Evolutionary conservation across 2,797 vertebrate genomes (phyloP), one percentile per base, ranked within the genome.

Genomic region (Discoglossus pictus): DNA sequence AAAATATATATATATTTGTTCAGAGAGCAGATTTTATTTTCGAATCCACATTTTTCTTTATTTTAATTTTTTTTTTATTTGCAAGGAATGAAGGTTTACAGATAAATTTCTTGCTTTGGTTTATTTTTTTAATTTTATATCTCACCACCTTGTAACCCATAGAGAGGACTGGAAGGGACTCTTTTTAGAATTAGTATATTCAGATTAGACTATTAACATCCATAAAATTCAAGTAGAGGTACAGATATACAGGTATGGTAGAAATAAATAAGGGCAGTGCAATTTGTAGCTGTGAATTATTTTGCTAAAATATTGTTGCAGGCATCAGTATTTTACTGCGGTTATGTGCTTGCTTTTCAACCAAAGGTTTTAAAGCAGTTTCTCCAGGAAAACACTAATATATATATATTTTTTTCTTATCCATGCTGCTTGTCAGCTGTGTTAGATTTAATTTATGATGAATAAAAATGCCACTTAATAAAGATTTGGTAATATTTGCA

Each of bases 81-180:
- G n/a, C n/a, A n/a, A n/a, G n/a, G n/a, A n/a, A n/a, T n/a, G n/a
- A n/a, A 74, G 59, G 82, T 90, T 90, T 89, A 87, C 77, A 46
- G 43, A 39, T 4, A 5, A 73, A 12, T 1, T 46, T 55, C 36
- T 9, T n/a, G 40, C 11, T 61, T 71, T 68, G 6, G 3, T 65
- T 75, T 74, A 83, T 76, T 84, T 82, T 86, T 83, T 85, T 82
- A 79, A 77, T 84, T 87, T 65, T 85, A 90, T 84, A 86, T 85
- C 79, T 80, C 89, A 82, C 85, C 82, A 73, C 79, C 88, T 88
- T 76, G 83, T 75, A 31, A 31, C 8, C 8, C 27, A 4, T 8
- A 31, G 8, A 31, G 8, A 31, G 27, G 27, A 31, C 4, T 31
- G 27, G 27, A 31, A 8, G 8, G 27, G 4, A 4, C 27, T 31